phyloP scores from a whole-genome alignment of 2,888 invertebrate species.

The Acronicta aceris region DNA sequence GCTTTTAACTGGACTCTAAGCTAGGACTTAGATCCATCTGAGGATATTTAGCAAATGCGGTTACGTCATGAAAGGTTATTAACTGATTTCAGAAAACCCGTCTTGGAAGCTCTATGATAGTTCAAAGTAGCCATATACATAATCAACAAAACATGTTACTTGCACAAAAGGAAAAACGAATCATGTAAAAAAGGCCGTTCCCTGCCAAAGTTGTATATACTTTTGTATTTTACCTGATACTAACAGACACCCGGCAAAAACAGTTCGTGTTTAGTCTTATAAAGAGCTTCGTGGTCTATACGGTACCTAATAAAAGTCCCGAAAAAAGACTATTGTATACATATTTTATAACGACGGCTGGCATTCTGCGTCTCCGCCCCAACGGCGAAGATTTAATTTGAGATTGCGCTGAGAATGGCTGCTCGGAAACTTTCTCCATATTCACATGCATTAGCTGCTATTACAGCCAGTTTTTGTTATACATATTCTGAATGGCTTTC shows the following conservation, averaged over 20 bases:
- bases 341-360: conserved; percentile 71
- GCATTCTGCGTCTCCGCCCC: conserved; percentile 70
- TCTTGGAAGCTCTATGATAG: no score
- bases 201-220: background rate
- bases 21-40: no score
- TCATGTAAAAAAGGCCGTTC: background rate
- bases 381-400: conserved; percentile 83
- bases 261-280: conserved; percentile 38
- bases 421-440: conserved; percentile 80
- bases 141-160: no score
- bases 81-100: no score
- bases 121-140: background rate
- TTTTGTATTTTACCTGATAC: conserved; percentile 21
- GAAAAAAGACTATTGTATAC: conserved; percentile 69
- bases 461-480: conserved; percentile 76
- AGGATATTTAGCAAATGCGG: no score
- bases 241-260: conserved; percentile 28
- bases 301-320: conserved; percentile 67
- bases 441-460: conserved; percentile 80
- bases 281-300: conserved; percentile 60
- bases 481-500: conserved; percentile 66
- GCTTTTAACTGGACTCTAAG: no score
- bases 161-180: background rate
- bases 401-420: conserved; percentile 80
- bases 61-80: no score